Base-by-base conservation (phyloP, 37 sponge, comb jelly and placozoan species). In the Beroe forskalii region DNA sequence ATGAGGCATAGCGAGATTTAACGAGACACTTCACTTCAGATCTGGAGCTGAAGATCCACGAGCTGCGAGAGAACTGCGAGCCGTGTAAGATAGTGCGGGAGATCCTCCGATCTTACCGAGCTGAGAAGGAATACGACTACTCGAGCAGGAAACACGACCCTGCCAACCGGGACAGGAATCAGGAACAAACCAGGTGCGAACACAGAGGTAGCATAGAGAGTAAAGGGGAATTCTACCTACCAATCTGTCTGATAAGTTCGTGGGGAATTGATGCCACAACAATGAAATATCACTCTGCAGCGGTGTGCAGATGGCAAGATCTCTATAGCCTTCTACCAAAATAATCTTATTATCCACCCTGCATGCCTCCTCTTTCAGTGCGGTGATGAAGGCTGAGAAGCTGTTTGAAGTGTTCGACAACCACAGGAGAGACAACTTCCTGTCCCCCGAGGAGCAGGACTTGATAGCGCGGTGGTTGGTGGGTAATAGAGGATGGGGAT, bases 401-500 rank as follows among this genome's bases (percentile, higher is more conserved):
- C 38, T 69, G 72, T 69, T 69, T 35, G 38, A 36, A 9, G 20
- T 12, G 12, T 69, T 69, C 9, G 72, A 69, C 72, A 35, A 69
- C 35, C 55, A 48, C 55, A 14, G 33, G 28, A 69, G 39, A 35
- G 72, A 69, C 72, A 69, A 69, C 19, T 35, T 69, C 72, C 72
- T 69, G 9, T 69, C 72, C 19, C 17, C 72, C 6, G 38, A 33
- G 72, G 72, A 69, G 39, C 72, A 32, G 17, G 38, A 35, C 17
- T 8, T 69, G 6, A 69, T 69, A 3, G 72, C 38, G 17, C 72
- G 72, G 33, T 69, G 72, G 72, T 32, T 69, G 72, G 72, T 69
- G 4, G 12, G 72, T 69, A 28, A 6, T 55, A n/a, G n/a, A n/a
- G n/a, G n/a, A n/a, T n/a, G n/a, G n/a, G n/a, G n/a, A n/a, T n/a